Conservation (phyloP, 1,140 invertebrate genomes). For the Saccostrea glomerata region DNA sequence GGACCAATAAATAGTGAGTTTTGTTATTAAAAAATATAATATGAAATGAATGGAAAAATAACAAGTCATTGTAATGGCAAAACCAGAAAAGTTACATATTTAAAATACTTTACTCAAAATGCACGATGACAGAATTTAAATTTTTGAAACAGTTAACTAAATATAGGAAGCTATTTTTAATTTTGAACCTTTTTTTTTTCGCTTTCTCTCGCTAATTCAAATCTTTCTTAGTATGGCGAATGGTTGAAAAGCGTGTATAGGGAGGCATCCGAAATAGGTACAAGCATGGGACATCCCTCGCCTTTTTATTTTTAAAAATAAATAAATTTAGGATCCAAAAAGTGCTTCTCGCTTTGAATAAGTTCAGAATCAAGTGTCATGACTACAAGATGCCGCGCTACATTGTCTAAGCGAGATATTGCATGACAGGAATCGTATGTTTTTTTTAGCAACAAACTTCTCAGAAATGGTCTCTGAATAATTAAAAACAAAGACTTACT, state of each 20-base stretch:
- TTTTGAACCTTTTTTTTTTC: background rate
- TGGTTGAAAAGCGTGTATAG: background rate
- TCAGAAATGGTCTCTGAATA: background rate
- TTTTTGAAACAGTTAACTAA: background rate
- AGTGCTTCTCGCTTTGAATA: background rate
- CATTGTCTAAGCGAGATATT: background rate
- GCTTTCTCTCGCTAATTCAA: background rate
- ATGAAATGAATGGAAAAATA: background rate
- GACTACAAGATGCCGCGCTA: background rate
- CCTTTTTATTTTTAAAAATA: background rate
- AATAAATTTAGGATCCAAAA: background rate
- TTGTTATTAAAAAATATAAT: background rate
- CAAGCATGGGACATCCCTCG: background rate
- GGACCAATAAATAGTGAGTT: background rate
- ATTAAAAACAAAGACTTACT: background rate
- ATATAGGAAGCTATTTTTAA: background rate
- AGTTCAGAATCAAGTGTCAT: constrained; percentile 7
- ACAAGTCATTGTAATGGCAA: background rate
- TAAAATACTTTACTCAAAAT: background rate
- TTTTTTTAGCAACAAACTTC: background rate
- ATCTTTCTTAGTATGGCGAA: background rate
- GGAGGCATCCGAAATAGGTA: background rate
- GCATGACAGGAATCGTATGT: constrained; percentile 1
- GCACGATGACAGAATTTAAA: background rate
- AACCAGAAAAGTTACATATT: background rate